Conservation (phyloP, 1,140 invertebrate species). For the Potamilus streckersoni region DNA sequence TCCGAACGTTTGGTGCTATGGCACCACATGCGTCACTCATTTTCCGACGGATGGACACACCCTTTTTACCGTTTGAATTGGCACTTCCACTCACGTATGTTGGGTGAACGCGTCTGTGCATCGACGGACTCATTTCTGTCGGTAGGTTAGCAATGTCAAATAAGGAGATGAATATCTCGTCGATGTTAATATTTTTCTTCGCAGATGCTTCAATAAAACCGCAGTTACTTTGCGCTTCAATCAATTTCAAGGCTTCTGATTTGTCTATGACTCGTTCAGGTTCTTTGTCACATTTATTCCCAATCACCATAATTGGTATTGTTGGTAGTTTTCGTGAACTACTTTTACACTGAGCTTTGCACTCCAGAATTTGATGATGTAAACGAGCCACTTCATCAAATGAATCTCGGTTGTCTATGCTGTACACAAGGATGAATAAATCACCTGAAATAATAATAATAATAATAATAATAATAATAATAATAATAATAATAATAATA, state of each 20-base stretch:
- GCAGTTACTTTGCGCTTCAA: conserved; percentile 70
- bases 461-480: too few species aligned
- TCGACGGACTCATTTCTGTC: conserved; percentile 86
- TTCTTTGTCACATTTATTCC: conserved; percentile 80
- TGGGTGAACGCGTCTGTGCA: conserved; percentile 73
- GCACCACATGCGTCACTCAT: conserved; percentile 88
- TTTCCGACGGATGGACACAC: conserved; percentile 80
- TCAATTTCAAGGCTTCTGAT: conserved; percentile 42
- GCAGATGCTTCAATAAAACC: conserved; percentile 84
- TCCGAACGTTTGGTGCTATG: conserved; percentile 83
- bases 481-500: too few species aligned
- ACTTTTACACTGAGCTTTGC: conserved; percentile 46
- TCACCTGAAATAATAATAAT: too few species aligned
- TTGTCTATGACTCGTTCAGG: conserved; percentile 73
- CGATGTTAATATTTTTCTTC: conserved; percentile 81
- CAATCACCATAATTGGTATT: conserved; percentile 84
- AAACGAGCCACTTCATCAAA: conserved; percentile 86
- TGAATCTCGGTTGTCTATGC: too few species aligned
- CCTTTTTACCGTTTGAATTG: conserved; percentile 65
- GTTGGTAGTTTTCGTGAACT: conserved; percentile 55
- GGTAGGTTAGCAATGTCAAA: conserved; percentile 84
- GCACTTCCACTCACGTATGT: conserved; percentile 45
- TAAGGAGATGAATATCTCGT: conserved; percentile 84
- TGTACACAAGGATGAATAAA: too few species aligned
- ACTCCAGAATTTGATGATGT: conserved; percentile 83